These are phyloP conservation scores for Phoebastria nigripes DNA, from an alignment of 2,797 vertebrate species.

Conservation along the genomic window DNA sequence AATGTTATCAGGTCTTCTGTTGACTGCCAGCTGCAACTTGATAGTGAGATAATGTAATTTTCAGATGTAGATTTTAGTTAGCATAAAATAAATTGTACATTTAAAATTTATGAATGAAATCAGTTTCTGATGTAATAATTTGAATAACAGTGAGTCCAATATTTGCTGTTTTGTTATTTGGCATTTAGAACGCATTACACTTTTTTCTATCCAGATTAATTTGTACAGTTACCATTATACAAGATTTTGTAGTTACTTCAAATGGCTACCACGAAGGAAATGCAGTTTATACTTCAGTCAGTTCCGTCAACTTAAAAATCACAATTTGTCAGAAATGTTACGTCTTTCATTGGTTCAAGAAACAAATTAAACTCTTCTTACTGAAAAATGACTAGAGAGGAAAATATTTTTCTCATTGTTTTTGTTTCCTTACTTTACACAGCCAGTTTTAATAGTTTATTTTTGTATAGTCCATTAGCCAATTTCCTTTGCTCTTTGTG, in stretches of 20 bases:
- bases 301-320: neutral
- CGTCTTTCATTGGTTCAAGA: neutral
- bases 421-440: neutral
- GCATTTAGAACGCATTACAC: neutral
- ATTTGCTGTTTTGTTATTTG: neutral
- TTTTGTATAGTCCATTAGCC: neutral
- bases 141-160: neutral
- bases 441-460: neutral
- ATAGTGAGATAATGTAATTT: neutral
- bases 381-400: neutral
- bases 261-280: neutral
- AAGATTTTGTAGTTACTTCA: neutral
- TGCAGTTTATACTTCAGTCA: neutral
- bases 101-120: neutral
- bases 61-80: neutral
- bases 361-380: neutral
- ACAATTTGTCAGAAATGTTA: neutral
- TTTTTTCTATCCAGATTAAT: neutral
- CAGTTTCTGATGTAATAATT: neutral
- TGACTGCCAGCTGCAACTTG: neutral
- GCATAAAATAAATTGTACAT: neutral
- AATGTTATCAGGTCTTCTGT: neutral
- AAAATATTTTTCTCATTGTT: neutral
- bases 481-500: neutral
- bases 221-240: neutral